These are phyloP conservation scores for rat (Rattus norvegicus) DNA, from an alignment of 2,113 vertebrate species.

Conservation along the genomic window DNA sequence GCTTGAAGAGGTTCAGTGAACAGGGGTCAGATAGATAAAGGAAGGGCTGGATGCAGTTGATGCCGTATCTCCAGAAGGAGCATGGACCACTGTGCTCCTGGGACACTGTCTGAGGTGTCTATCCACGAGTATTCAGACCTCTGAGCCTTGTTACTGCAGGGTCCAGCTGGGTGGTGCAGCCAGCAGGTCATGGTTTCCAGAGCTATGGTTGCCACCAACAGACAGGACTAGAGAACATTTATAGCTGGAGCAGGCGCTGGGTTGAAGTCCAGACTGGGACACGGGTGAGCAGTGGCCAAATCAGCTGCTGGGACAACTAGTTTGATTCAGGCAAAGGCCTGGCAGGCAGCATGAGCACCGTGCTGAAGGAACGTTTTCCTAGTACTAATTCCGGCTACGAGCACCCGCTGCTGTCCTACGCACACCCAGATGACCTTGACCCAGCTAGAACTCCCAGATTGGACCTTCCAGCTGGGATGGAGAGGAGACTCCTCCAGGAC, in stretches of 20 bases:
- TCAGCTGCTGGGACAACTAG: not conserved
- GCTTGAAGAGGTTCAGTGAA: not conserved
- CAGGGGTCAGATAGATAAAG: not conserved
- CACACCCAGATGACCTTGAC: not conserved
- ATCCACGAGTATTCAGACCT: not conserved
- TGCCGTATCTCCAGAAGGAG: not conserved
- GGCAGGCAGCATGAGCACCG: not conserved
- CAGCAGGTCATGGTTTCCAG: not conserved
- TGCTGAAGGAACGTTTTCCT: not conserved
- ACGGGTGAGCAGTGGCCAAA: not conserved
- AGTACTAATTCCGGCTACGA: fast-evolving
- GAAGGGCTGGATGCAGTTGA: not conserved
- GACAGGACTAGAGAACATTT: not conserved
- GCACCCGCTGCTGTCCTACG: not conserved
- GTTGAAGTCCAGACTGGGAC: not conserved
- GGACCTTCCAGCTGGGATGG: not conserved
- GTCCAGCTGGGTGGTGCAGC: not conserved
- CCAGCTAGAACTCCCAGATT: not conserved
- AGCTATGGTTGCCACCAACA: not conserved
- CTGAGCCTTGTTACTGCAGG: not conserved
- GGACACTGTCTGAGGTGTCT: not conserved
- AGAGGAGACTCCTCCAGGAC: not conserved
- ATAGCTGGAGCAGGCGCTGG: not conserved
- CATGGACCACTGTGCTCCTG: not conserved
- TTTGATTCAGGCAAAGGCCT: not conserved